These are phyloP conservation scores for Anneissia japonica DNA, from an alignment of 35 echinoderm and acorn worm genomes.

Conservation along the genomic window DNA sequence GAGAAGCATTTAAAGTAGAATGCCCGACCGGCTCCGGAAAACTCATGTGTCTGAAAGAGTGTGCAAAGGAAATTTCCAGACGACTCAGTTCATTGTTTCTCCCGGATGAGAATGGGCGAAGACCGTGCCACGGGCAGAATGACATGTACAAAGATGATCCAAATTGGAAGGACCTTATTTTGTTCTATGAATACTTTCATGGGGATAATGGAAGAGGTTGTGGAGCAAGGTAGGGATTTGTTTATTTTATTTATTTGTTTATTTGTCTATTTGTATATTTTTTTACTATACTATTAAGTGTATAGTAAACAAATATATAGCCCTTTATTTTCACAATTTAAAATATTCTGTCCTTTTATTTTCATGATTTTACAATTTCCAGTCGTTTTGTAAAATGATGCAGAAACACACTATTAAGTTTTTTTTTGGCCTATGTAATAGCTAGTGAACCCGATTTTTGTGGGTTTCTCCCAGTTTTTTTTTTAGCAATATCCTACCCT, in stretches of 20 bases:
- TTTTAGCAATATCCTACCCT: too few relatives aligned
- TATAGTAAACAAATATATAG: background rate
- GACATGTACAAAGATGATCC: slow-evolving; percentile 76
- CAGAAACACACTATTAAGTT: background rate
- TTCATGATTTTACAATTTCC: background rate
- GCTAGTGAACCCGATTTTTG: too few relatives aligned
- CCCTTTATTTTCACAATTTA: background rate
- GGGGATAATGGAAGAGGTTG: slow-evolving; percentile 78
- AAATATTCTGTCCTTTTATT: background rate
- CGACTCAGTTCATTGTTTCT: slow-evolving; percentile 71
- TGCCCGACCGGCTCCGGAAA: slow-evolving; percentile 95
- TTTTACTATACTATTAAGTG: background rate
- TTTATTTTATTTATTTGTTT: too few relatives aligned
- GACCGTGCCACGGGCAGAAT: slow-evolving; percentile 86
- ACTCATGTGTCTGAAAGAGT: slow-evolving; percentile 66
- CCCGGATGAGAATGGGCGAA: slow-evolving; percentile 70
- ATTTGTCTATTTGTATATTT: background rate
- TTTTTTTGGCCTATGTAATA: too few relatives aligned
- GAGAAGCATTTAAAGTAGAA: slow-evolving; percentile 80
- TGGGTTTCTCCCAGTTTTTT: too few relatives aligned
- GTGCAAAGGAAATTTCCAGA: slow-evolving; percentile 78
- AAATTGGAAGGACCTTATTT: slow-evolving; percentile 78
- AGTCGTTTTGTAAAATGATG: background rate
- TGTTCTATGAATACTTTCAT: slow-evolving; percentile 99
- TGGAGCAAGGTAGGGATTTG: slow-evolving; percentile 76